Evolutionary conservation across 2,113 vertebrate genomes (phyloP), one percentile per base, ranked within the genome.

Genomic region (Thunnus thynnus): DNA sequence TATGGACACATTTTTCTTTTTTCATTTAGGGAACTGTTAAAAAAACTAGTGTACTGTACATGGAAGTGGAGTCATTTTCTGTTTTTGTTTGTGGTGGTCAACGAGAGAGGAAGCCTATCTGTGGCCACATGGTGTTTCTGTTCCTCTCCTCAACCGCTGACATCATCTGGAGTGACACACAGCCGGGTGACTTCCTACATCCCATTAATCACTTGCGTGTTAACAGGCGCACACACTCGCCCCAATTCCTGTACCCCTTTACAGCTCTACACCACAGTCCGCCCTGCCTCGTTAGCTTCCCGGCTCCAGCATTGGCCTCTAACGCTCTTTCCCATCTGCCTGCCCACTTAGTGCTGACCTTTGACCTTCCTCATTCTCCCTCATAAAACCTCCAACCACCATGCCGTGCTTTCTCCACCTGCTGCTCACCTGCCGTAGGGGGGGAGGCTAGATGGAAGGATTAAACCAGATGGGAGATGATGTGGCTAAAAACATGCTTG

Each of bases 121-220:
- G 73, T 14, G 36, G 57, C 89, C 89, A 91, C 87, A 76, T 88
- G 86, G 60, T 30, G 84, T 92, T 93, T 93, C 88, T 89, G 83
- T 93, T 93, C 89, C 92, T 89, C 72, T 44, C 5, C 64, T 88
- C 56, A 75, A 85, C 87, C 62, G 58, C 76, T 93, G 92, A 93
- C 91, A 80, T 93, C 89, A 91, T 91, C 79, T 77, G 54, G 80
- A 88, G 80, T 91, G 91, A 89, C 91, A 91, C 86, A 72, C 55
- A 18, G 83, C 79, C 74, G 25, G 67, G 80, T 69, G 83, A 90
- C 93, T 94, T 94, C 93, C 92, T 92, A 60, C 10, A 3, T 73
- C 67, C 72, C 88, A 83, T 92, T 90, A 93, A 91, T 93, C 90
- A 91, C 81, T 81, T 12, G 71, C 17, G 82, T 46, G 79, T 87